Base-by-base conservation (phyloP, 1,140 invertebrate genomes). In the Sitodiplosis mosellana region DNA sequence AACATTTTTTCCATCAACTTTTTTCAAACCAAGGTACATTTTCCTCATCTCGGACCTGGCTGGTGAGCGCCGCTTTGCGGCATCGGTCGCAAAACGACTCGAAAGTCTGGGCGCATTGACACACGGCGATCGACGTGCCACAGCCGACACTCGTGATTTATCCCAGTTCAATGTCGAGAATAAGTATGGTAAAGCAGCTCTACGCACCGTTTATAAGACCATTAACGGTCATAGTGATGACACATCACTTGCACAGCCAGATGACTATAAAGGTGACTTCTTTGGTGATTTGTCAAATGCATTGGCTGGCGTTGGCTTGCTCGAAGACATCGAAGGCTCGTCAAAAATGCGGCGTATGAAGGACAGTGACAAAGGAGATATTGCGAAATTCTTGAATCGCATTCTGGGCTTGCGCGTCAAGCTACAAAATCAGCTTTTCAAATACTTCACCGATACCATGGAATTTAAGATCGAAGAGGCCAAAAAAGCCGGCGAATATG, bases 111-210 rank as follows among this genome's bases (percentile, higher is more conserved):
- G 92, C 66, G 94, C 93, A 21, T 66, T 97, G 20, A 97, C 93
- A 2, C 93, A 97, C 68, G 93, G 91, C 34, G 94, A 98, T 70
- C 70, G 93, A 50, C 69, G 93, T 51, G 92, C 93, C 7, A 94
- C 91, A 1, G 14, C 14, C 14, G 92, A 97, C 69, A 83, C 87
- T 0, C 64, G 92, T 52, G 93, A 97, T 73, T 71, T 97, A 20
- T 90, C 87, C 46, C 79, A 88, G 59, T 97, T 96, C 61, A 96
- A 97, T 63, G 91, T 98, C 57, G 92, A 96, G 60, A 96, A 90
- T 60, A 93, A 92, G 60, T 87, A 82, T 64, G 91, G 92, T 33
- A 73, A 89, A 48, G 68, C 81, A 22, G 92, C 93, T 8, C 69
- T 97, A 10, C 90, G 95, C 64, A 75, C 81, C 20, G 85, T 91